These are phyloP conservation scores for Malurus melanocephalus DNA, from an alignment of 2,113 vertebrate species.

Conservation along the genomic window DNA sequence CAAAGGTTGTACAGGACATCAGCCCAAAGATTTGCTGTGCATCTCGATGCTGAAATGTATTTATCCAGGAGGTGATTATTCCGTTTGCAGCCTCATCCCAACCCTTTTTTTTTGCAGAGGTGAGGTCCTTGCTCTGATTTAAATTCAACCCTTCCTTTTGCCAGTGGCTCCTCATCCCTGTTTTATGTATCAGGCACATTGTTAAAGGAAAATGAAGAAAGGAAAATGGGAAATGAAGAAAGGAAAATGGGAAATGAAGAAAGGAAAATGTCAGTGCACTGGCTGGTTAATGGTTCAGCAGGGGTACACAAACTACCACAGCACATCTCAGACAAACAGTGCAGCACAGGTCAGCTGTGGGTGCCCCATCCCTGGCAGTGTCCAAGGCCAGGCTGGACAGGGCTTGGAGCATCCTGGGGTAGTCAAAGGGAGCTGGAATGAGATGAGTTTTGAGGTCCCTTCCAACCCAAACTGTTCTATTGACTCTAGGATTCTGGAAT, in stretches of 20 bases:
- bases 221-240: neutral
- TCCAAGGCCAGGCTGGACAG: neutral
- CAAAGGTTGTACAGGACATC: neutral
- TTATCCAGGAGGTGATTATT: neutral
- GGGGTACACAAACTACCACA: neutral
- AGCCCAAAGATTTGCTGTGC: neutral
- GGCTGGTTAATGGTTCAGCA: neutral
- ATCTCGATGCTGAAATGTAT: neutral
- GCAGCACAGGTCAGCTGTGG: neutral
- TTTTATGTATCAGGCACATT: neutral
- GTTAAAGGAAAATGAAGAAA: neutral
- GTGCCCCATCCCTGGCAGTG: neutral
- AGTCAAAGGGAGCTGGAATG: fast-evolving
- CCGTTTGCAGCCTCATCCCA: neutral
- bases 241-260: neutral
- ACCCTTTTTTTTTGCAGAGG: neutral
- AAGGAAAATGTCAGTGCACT: neutral
- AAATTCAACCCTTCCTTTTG: neutral
- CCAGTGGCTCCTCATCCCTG: neutral
- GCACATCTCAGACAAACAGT: neutral
- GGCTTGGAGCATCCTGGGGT: neutral
- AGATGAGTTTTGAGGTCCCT: neutral
- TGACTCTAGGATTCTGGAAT: neutral
- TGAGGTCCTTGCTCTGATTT: neutral
- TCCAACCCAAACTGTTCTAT: neutral